These are phyloP conservation scores for Agonopterix arenella DNA, from an alignment of 2,888 invertebrate species.

Conservation along the genomic window DNA sequence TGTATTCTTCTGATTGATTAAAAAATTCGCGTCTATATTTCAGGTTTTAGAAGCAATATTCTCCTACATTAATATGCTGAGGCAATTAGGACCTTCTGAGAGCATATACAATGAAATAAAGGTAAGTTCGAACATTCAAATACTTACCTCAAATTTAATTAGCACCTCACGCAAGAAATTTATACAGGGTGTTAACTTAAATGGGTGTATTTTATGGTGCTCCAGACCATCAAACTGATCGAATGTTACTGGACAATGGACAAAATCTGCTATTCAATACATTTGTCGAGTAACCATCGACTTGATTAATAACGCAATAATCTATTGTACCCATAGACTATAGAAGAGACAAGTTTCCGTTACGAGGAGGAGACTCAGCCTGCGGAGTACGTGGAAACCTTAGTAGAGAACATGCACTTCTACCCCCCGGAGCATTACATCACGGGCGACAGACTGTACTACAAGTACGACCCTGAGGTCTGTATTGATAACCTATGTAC, in stretches of 20 bases:
- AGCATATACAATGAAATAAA: slow-evolving; percentile 83
- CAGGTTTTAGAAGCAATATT: slow-evolving; percentile 87
- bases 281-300: too few relatives aligned
- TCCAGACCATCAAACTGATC: too few relatives aligned
- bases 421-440: slow-evolving; percentile 88
- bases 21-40: neutral
- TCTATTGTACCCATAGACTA: slow-evolving; percentile 56
- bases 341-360: slow-evolving; percentile 85
- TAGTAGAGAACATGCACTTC: slow-evolving; percentile 87
- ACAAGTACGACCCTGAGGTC: slow-evolving; percentile 85
- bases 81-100: slow-evolving; percentile 80
- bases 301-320: too few relatives aligned
- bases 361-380: slow-evolving; percentile 84
- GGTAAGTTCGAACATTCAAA: slow-evolving; percentile 25
- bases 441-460: slow-evolving; percentile 84
- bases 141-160: too few relatives aligned
- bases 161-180: too few relatives aligned
- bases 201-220: too few relatives aligned
- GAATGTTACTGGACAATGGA: too few relatives aligned
- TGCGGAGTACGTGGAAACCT: slow-evolving; percentile 85
- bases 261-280: too few relatives aligned
- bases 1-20: too few relatives aligned
- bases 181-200: too few relatives aligned
- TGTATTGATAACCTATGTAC: neutral
- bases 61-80: slow-evolving; percentile 86